phyloP scores from a whole-genome alignment of 2,113 vertebrate genomes.

The Upupa epops region DNA sequence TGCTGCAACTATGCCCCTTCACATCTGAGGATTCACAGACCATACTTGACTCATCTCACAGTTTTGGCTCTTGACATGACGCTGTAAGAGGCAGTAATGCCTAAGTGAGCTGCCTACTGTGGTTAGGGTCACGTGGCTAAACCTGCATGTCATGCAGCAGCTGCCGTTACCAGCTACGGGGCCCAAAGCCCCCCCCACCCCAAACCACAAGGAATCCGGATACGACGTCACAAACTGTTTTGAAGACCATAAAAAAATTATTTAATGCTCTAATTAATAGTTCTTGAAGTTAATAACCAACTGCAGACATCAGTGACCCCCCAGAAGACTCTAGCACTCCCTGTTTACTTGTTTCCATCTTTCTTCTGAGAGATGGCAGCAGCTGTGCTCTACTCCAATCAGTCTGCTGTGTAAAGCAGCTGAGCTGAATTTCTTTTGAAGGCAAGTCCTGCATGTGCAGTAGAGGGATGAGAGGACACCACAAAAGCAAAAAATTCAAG shows the following conservation, averaged over 20 bases:
- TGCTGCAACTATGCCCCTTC: fast-evolving
- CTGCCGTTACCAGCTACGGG: background rate
- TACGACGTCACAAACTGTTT: background rate
- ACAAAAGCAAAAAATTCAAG: background rate
- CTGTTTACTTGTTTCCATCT: background rate
- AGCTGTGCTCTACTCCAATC: background rate
- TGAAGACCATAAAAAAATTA: background rate
- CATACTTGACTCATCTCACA: background rate
- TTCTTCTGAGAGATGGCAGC: background rate
- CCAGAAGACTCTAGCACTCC: fast-evolving
- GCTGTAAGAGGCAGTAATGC: background rate
- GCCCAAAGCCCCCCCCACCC: fast-evolving
- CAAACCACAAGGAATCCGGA: background rate
- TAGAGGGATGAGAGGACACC: background rate
- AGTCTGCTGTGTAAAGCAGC: background rate
- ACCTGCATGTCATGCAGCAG: background rate
- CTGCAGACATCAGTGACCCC: background rate
- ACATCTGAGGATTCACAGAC: background rate
- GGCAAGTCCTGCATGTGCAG: background rate
- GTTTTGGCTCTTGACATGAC: background rate
- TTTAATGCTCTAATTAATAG: background rate
- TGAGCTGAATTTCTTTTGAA: background rate
- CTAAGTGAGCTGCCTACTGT: background rate
- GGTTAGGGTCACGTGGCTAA: background rate
- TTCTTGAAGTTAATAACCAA: background rate